A percentile compares a stretch with the other conserved stretches of the same genome.
These are phyloP conservation scores for Fratercula arctica DNA, from an alignment of 2,797 vertebrate genomes.

Conservation along the genomic window DNA sequence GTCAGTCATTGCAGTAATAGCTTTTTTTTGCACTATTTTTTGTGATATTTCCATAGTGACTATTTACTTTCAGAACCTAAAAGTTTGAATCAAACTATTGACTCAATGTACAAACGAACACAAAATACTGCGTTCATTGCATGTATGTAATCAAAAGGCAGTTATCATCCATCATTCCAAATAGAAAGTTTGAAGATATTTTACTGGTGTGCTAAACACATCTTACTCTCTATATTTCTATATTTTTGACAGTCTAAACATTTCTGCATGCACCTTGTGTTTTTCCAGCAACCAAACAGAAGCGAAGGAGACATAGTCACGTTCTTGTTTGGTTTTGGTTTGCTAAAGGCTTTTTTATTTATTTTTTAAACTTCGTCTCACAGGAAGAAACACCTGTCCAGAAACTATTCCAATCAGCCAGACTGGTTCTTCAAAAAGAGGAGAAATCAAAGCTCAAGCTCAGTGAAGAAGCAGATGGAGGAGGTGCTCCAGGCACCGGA, in stretches of 20 bases:
- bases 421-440: neutral
- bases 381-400: neutral
- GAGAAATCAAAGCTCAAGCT: neutral
- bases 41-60: neutral
- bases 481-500: accelerated
- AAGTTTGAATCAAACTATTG: neutral
- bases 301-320: neutral
- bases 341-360: neutral
- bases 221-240: neutral
- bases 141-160: neutral
- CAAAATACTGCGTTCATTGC: neutral
- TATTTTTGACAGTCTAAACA: neutral
- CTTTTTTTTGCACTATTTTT: neutral
- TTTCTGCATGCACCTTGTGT: neutral
- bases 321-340: neutral
- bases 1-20: neutral
- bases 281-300: neutral
- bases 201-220: neutral
- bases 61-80: neutral
- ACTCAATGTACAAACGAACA: neutral
- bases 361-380: neutral
- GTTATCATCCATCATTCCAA: neutral
- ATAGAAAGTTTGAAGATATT: neutral
- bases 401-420: neutral
- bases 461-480: neutral